These are phyloP conservation scores for Lagopus leucura DNA, from an alignment of 2,113 vertebrate genomes.

Conservation along the genomic window DNA sequence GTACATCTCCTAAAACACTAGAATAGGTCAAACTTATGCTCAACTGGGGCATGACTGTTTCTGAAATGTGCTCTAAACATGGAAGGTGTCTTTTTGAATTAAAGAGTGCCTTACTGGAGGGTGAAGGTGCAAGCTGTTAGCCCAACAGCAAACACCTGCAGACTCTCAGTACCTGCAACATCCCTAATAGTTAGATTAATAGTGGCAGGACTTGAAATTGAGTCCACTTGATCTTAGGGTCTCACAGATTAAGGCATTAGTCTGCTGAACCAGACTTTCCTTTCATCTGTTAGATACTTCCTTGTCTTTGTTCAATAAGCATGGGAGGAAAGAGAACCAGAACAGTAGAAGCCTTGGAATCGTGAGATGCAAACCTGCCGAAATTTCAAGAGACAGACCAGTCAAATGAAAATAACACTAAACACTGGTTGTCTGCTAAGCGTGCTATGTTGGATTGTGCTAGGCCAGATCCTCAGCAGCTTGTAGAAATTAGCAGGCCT, in stretches of 20 bases:
- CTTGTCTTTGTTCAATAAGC: conserved; percentile 50
- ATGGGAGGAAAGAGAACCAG: background rate
- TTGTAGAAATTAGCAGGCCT: conserved; percentile 25
- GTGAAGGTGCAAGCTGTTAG: conserved; percentile 4
- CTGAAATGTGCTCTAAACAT: background rate
- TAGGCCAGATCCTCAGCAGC: background rate
- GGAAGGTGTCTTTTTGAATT: conserved; percentile 3
- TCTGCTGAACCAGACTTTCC: conserved; percentile 34
- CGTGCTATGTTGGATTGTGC: background rate
- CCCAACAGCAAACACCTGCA: conserved; percentile 42
- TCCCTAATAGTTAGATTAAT: conserved; percentile 35
- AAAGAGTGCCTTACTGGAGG: background rate
- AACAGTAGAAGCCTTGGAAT: conserved; percentile 8
- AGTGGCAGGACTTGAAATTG: conserved; percentile 66
- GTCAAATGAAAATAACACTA: background rate
- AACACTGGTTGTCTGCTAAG: background rate
- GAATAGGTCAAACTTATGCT: background rate
- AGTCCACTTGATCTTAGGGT: conserved; percentile 64
- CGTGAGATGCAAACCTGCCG: conserved; percentile 8
- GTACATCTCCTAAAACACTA: background rate
- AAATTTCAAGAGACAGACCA: conserved; percentile 4
- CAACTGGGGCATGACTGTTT: background rate
- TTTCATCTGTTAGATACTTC: conserved; percentile 61
- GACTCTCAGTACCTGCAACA: conserved; percentile 34
- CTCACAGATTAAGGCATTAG: conserved; percentile 70